These are phyloP conservation scores for Circaetus cinerascens DNA, from an alignment of 2,113 vertebrate genomes.

Conservation along the genomic window DNA sequence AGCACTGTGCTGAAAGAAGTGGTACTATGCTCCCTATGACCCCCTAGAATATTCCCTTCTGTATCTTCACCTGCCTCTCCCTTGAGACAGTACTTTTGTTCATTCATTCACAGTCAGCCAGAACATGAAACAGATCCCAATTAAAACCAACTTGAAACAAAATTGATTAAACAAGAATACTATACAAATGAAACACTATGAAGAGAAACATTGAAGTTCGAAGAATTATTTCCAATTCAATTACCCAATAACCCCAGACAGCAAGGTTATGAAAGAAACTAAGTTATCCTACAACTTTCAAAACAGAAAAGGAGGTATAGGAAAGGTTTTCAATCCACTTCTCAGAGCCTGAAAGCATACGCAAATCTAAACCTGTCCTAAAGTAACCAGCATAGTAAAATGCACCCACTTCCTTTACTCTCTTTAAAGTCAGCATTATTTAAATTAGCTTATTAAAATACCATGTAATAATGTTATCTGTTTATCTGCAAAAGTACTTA, in stretches of 20 bases:
- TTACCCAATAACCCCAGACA: neutral
- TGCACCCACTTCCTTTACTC: neutral
- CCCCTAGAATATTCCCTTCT: neutral
- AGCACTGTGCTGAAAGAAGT: neutral
- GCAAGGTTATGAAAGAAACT: neutral
- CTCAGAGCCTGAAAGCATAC: neutral
- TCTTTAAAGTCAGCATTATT: neutral
- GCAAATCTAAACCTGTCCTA: neutral
- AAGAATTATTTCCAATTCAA: neutral
- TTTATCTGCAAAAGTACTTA: neutral
- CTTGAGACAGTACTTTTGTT: neutral
- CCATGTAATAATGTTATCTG: neutral
- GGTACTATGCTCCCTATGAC: neutral
- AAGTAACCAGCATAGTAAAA: neutral
- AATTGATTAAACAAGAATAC: neutral
- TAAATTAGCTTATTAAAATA: neutral
- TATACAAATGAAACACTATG: neutral
- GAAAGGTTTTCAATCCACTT: neutral
- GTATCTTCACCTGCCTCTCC: neutral
- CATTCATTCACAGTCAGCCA: neutral
- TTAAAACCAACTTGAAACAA: neutral
- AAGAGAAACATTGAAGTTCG: neutral
- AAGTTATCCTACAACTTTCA: neutral
- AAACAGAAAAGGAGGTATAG: neutral
- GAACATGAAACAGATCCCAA: neutral